These are phyloP conservation scores for Sinella curviseta DNA, from an alignment of 1,140 invertebrate species.

Conservation along the genomic window DNA sequence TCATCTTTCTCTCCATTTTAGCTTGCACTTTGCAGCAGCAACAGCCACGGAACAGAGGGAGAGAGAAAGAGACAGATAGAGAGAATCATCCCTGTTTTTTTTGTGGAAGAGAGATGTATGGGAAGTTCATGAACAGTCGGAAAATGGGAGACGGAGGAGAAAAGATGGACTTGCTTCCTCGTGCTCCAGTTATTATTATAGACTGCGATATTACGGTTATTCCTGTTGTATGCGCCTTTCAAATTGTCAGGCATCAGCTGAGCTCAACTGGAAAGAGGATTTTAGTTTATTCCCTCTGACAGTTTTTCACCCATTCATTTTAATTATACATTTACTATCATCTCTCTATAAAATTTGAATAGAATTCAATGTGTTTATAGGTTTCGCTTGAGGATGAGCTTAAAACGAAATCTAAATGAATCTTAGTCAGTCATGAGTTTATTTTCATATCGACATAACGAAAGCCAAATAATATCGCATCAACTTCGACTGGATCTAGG, in stretches of 20 bases:
- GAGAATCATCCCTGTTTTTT: no score
- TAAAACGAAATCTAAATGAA: no score
- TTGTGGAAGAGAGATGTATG: no score
- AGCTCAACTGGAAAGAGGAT: slow-evolving; percentile 24
- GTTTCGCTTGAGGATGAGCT: neutral
- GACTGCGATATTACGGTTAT: neutral
- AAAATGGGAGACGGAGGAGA: neutral
- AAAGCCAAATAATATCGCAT: no score
- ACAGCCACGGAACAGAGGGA: no score
- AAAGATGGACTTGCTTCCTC: neutral
- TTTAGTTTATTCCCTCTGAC: slow-evolving; percentile 17
- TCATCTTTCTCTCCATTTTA: no score
- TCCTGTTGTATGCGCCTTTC: neutral
- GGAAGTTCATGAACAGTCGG: neutral
- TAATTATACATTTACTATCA: neutral
- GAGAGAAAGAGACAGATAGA: neutral
- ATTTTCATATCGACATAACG: no score
- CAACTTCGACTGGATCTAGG: no score
- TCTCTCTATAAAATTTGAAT: neutral
- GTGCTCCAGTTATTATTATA: no score
- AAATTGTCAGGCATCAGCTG: slow-evolving; percentile 17
- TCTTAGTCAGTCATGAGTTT: no score
- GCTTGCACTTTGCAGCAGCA: no score
- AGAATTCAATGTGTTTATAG: neutral
- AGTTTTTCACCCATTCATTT: neutral